phyloP scores from a whole-genome alignment of 1,140 invertebrate genomes.

The Lucilia cuprina region DNA sequence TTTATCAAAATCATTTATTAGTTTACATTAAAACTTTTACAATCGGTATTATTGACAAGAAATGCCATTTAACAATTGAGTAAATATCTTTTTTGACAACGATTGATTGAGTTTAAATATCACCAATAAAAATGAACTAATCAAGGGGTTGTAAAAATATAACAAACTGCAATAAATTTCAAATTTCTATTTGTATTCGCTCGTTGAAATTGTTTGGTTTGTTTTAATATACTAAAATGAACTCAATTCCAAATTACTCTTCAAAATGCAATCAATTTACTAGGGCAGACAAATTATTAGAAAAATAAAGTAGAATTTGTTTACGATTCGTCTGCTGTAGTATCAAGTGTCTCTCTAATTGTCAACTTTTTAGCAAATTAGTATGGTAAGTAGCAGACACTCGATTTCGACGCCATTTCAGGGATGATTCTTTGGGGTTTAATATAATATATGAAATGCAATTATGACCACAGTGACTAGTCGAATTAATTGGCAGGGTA shows the following conservation, averaged over 20 bases:
- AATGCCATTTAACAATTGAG: conserved; percentile 24
- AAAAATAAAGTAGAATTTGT: not conserved
- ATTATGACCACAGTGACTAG: too few relatives aligned
- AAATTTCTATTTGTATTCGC: not conserved
- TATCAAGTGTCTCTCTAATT: not conserved
- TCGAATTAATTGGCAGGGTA: too few relatives aligned
- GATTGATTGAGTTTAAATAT: conserved; percentile 34
- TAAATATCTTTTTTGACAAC: conserved; percentile 25
- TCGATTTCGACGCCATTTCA: not conserved
- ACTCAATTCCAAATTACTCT: not conserved
- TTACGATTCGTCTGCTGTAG: not conserved
- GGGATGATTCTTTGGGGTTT: not conserved
- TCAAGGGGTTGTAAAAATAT: conserved; percentile 6
- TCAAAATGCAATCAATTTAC: not conserved
- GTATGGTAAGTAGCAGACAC: not conserved
- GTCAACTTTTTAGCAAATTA: not conserved
- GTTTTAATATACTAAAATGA: not conserved
- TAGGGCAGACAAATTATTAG: not conserved
- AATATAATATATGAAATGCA: too few relatives aligned
- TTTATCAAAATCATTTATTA: conserved; percentile 9
- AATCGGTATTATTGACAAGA: not conserved
- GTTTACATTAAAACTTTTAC: conserved; percentile 20
- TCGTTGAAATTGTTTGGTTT: too few relatives aligned
- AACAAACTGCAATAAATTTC: conserved; percentile 21
- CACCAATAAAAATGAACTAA: conserved; percentile 21